Conservation (phyloP, 1,140 invertebrate genomes). For the Acromyrmex heyeri region DNA sequence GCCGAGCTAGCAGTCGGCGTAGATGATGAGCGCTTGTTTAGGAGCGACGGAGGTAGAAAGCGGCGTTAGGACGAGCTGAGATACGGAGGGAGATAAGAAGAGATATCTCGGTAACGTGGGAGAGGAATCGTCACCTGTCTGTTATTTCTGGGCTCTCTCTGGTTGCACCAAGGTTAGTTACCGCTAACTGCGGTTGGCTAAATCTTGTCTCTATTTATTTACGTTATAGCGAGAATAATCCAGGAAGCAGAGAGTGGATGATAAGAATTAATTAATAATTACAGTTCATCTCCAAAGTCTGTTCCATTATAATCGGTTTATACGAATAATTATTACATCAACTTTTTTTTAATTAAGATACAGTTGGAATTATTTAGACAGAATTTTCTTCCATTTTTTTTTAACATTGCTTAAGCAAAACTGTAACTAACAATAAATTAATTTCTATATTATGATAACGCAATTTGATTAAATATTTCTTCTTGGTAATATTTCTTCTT, state of each 20-base stretch:
- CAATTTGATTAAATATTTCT: neutral
- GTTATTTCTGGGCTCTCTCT: slow-evolving; percentile 26
- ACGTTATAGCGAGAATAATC: slow-evolving; percentile 4
- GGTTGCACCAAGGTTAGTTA: slow-evolving; percentile 53
- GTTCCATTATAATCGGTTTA: neutral
- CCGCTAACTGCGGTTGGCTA: slow-evolving; percentile 28
- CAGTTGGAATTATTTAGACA: neutral
- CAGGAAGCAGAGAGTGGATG: neutral
- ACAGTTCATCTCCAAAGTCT: neutral
- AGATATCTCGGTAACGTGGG: neutral
- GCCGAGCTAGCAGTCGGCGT: slow-evolving; percentile 58
- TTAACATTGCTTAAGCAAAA: neutral
- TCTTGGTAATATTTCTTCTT: neutral
- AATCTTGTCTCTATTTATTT: neutral
- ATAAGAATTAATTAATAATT: slow-evolving; percentile 3
- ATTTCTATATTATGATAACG: neutral
- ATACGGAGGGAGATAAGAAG: slow-evolving; percentile 18
- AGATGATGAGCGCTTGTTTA: slow-evolving; percentile 62
- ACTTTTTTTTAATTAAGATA: neutral
- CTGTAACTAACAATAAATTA: neutral
- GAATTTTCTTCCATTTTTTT: neutral
- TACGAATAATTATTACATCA: neutral
- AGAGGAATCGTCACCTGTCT: slow-evolving; percentile 30
- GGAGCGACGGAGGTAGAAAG: slow-evolving; percentile 32
- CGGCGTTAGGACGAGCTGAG: slow-evolving; percentile 8